phyloP scores from a whole-genome alignment of 2,113 vertebrate genomes.

The Xiphias gladius region DNA sequence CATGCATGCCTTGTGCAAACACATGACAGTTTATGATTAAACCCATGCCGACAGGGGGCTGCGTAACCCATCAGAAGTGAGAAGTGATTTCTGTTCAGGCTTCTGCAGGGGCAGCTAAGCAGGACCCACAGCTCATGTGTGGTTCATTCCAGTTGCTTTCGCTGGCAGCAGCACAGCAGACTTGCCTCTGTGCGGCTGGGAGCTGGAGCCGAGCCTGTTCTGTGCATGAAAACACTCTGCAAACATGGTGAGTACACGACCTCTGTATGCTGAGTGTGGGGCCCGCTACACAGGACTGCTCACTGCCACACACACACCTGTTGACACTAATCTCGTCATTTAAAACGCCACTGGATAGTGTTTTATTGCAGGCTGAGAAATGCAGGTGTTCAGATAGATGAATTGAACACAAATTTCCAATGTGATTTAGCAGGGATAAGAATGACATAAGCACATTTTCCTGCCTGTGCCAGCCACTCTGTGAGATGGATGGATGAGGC shows the following conservation, averaged over 20 bases:
- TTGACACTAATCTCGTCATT: slow-evolving; percentile 12
- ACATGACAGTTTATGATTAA: slow-evolving; percentile 66
- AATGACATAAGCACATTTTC: neutral
- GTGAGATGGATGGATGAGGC: slow-evolving; percentile 19
- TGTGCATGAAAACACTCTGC: slow-evolving; percentile 48
- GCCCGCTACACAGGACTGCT: slow-evolving; percentile 3
- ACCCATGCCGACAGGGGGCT: slow-evolving; percentile 28
- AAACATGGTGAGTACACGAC: slow-evolving; percentile 83
- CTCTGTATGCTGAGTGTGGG: neutral
- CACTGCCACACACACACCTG: slow-evolving; percentile 17
- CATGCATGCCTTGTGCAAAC: slow-evolving; percentile 34
- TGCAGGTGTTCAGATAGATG: neutral
- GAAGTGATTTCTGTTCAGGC: slow-evolving; percentile 82
- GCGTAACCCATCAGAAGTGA: slow-evolving; percentile 30
- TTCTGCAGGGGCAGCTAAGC: slow-evolving; percentile 72
- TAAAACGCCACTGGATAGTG: neutral
- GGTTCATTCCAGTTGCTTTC: slow-evolving; percentile 67
- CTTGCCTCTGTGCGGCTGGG: slow-evolving; percentile 54
- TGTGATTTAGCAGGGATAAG: neutral
- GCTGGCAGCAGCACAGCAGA: slow-evolving; percentile 42
- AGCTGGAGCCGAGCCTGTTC: slow-evolving; percentile 26
- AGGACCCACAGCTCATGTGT: slow-evolving; percentile 63
- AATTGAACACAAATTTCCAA: neutral
- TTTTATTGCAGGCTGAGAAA: slow-evolving; percentile 1
- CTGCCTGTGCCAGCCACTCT: neutral